Conservation (phyloP, 2,113 vertebrate species). For the Xenotilapia flavipinnis region DNA sequence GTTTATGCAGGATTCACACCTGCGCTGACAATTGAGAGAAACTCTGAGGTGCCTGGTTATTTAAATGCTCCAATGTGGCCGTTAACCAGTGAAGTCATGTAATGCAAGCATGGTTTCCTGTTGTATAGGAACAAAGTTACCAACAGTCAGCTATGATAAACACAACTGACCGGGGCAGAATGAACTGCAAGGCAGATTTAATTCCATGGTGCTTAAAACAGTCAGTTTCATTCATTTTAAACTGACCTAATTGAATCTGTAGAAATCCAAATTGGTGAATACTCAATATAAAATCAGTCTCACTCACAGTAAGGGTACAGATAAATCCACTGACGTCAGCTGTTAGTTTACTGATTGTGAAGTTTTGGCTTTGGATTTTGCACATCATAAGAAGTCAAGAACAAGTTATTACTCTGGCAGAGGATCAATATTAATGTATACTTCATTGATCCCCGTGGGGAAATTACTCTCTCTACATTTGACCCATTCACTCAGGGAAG, state of each 20-base stretch:
- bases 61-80: not conserved
- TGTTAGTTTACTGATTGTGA: not conserved
- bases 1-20: not conserved
- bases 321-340: not conserved
- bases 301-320: not conserved
- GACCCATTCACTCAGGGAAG: not conserved
- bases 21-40: accelerated
- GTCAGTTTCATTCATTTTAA: not conserved
- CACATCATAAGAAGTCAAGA: not conserved
- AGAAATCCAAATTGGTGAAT: not conserved
- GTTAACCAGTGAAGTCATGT: not conserved
- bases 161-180: accelerated
- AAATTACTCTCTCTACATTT: not conserved
- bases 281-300: not conserved
- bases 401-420: not conserved
- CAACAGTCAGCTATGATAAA: not conserved
- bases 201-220: not conserved
- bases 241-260: not conserved
- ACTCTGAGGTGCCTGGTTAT: not conserved
- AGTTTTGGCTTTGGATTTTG: not conserved
- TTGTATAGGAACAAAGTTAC: not conserved
- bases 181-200: not conserved
- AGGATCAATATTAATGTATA: accelerated
- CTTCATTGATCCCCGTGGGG: not conserved
- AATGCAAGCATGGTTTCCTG: not conserved